Conservation (phyloP, 2,797 vertebrate genomes). For the Dryobates pubescens region DNA sequence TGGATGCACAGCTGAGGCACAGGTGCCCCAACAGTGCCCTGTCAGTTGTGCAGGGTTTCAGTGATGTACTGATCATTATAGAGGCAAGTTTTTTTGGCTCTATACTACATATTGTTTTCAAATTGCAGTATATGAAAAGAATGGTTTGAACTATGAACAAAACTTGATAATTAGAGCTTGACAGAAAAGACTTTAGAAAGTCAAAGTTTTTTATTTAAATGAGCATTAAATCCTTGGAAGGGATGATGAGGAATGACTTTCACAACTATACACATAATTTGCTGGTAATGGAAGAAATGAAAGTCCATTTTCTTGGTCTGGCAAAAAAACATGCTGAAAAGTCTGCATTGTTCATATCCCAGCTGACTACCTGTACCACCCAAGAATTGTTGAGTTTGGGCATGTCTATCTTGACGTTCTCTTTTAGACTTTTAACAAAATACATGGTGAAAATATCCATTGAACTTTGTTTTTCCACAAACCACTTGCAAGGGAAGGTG, state of each 20-base stretch:
- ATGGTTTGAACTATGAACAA: background rate
- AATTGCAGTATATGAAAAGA: background rate
- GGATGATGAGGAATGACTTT: background rate
- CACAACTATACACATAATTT: background rate
- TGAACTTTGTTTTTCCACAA: background rate
- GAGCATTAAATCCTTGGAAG: background rate
- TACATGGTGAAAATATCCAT: background rate
- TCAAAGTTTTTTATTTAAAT: background rate
- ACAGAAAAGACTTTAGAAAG: background rate
- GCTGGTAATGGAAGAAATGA: background rate
- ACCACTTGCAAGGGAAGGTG: background rate
- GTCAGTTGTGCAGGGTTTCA: background rate
- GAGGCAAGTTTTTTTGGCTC: background rate
- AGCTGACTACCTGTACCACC: background rate
- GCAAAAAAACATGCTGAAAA: background rate
- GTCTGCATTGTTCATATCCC: background rate
- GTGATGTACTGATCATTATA: background rate
- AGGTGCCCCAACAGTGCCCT: background rate
- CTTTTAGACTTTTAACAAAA: background rate
- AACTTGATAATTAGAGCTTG: background rate
- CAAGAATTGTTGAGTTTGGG: background rate
- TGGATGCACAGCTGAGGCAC: background rate
- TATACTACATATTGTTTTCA: background rate
- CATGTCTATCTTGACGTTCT: background rate
- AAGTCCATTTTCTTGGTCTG: background rate